phyloP scores from a whole-genome alignment of 2,888 invertebrate genomes.

The Cryptocephalus primarius region DNA sequence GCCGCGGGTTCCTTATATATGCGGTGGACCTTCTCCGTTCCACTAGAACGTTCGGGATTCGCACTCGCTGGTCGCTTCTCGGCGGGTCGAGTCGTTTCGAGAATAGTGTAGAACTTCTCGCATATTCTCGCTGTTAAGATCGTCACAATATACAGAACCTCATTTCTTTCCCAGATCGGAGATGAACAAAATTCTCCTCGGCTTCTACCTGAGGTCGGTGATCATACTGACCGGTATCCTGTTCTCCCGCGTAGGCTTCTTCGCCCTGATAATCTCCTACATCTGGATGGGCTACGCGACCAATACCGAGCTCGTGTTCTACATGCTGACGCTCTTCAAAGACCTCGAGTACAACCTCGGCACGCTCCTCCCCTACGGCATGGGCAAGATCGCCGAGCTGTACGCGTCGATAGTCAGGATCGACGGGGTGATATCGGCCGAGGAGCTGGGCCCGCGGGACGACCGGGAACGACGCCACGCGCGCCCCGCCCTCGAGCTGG shows the following conservation, averaged over 20 bases:
- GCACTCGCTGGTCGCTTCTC: too few relatives aligned
- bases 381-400: conserved; percentile 71
- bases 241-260: conserved; percentile 29
- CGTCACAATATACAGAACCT: too few relatives aligned
- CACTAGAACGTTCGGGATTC: too few relatives aligned
- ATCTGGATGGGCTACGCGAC: conserved; percentile 59
- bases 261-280: conserved; percentile 42
- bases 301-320: conserved; percentile 75
- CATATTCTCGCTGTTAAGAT: too few relatives aligned
- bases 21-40: too few relatives aligned
- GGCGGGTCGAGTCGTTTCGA: too few relatives aligned
- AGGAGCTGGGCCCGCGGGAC: conserved; percentile 25
- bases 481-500: conserved; percentile 17
- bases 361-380: conserved; percentile 77
- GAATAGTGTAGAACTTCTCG: too few relatives aligned
- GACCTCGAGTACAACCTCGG: conserved; percentile 77
- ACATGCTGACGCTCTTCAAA: conserved; percentile 83
- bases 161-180: conserved; percentile 44
- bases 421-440: conserved; percentile 42
- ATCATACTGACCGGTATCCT: conserved; percentile 25
- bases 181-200: conserved; percentile 43
- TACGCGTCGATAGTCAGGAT: conserved; percentile 63
- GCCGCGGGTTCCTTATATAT: too few relatives aligned
- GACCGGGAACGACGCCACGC: conserved; percentile 1
- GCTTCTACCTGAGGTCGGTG: conserved; percentile 26